These are phyloP conservation scores for Climacteris rufus DNA, from an alignment of 2,113 vertebrate species.

Conservation along the genomic window DNA sequence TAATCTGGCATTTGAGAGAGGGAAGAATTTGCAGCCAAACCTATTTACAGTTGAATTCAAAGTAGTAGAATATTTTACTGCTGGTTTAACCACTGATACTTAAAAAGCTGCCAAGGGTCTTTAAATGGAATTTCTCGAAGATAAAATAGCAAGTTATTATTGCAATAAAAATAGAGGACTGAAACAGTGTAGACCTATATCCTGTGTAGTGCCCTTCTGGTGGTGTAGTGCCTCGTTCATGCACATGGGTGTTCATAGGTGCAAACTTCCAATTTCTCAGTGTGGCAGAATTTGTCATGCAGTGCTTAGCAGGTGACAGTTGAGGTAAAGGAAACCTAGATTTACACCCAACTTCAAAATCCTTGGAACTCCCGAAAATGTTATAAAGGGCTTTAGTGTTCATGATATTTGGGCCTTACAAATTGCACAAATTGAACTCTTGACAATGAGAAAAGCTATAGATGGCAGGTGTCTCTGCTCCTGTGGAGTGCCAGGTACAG, in stretches of 20 bases:
- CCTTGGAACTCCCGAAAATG: not conserved
- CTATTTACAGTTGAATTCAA: not conserved
- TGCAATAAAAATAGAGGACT: not conserved
- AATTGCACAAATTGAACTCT: not conserved
- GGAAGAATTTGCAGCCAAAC: not conserved
- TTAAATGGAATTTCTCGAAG: not conserved
- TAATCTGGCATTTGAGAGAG: not conserved
- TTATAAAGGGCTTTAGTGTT: not conserved
- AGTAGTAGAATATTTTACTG: not conserved
- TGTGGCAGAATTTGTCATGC: not conserved
- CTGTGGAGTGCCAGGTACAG: not conserved
- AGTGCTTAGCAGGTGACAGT: not conserved
- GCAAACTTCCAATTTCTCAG: not conserved
- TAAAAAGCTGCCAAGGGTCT: not conserved
- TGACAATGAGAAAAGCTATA: not conserved
- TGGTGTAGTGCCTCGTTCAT: not conserved
- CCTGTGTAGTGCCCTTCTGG: not conserved
- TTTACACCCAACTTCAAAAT: not conserved
- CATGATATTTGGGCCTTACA: not conserved
- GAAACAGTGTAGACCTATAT: not conserved
- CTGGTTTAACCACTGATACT: not conserved
- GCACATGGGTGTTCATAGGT: not conserved
- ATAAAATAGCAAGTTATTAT: not conserved
- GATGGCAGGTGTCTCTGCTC: not conserved
- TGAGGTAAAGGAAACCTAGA: not conserved